Evolutionary conservation across 2,888 invertebrate species (phyloP).

Genomic region (Anticlea derivata): DNA sequence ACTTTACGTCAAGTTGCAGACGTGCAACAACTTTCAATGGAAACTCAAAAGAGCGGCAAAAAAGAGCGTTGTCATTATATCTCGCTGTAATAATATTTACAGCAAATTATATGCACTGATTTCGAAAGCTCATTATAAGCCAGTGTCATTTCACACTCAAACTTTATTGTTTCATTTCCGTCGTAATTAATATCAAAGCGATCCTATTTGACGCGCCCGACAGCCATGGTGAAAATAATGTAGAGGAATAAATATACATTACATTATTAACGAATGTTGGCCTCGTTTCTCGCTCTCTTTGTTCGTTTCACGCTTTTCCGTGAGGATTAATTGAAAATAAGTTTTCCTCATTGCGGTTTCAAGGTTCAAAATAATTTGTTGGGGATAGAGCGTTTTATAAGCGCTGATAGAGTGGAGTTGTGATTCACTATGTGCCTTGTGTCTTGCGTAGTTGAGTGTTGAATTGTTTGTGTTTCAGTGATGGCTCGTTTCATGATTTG

Average conservation of each 20-base stretch:
- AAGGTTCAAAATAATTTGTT: constrained; percentile 78
- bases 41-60: constrained; percentile 22
- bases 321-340: constrained; percentile 70
- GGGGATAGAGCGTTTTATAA: constrained; percentile 63
- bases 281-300: constrained; percentile 82
- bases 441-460: constrained; percentile 45
- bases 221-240: constrained; percentile 70
- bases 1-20: constrained; percentile 11
- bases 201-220: constrained; percentile 65
- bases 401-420: constrained; percentile 53
- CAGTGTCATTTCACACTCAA: constrained; percentile 40
- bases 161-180: constrained; percentile 45
- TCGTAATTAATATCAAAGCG: constrained; percentile 59
- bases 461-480: constrained; percentile 50
- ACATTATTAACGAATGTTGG: constrained; percentile 84
- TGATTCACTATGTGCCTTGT: constrained; percentile 56
- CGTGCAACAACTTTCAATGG: constrained; percentile 18
- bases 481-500: constrained; percentile 82
- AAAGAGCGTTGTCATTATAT: neutral
- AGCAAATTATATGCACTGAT: constrained; percentile 19
- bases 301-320: constrained; percentile 77
- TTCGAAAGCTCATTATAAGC: constrained; percentile 37
- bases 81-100: neutral
- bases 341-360: constrained; percentile 64
- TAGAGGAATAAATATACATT: constrained; percentile 82